These are phyloP conservation scores for Pristiophorus japonicus DNA, from an alignment of 2,113 vertebrate species.

Conservation along the genomic window DNA sequence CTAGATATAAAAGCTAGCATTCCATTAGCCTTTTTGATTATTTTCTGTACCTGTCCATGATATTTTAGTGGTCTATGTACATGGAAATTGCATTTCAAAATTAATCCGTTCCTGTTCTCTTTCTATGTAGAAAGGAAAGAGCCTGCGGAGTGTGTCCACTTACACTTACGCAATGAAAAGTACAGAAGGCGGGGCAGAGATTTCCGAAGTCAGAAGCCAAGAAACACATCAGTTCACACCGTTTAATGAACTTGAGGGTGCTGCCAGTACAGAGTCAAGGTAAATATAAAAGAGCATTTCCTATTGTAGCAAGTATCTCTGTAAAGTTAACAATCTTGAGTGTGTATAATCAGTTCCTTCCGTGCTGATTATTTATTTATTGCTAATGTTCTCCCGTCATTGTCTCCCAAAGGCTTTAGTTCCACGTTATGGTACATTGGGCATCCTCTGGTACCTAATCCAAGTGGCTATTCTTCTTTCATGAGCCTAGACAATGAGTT, in stretches of 20 bases:
- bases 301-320: not conserved
- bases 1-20: no score
- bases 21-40: no score
- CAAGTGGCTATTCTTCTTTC: not conserved
- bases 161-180: conserved; percentile 53
- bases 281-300: conserved; percentile 36
- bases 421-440: not conserved
- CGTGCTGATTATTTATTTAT: not conserved
- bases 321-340: not conserved
- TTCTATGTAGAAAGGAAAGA: conserved; percentile 49
- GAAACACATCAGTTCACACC: conserved; percentile 55
- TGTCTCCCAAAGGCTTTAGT: not conserved
- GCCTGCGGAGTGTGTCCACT: conserved; percentile 47
- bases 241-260: conserved; percentile 50
- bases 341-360: not conserved
- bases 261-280: conserved; percentile 51
- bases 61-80: no score
- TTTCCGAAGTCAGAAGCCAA: conserved; percentile 46
- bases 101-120: not conserved
- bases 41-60: no score
- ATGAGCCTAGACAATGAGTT: not conserved
- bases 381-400: not conserved
- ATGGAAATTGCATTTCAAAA: no score
- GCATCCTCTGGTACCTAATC: not conserved
- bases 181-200: conserved; percentile 42